A percentile compares a stretch with the other conserved stretches of the same genome.
Evolutionary conservation across 2,888 invertebrate genomes (phyloP).

Genomic region (Idaea straminata): DNA sequence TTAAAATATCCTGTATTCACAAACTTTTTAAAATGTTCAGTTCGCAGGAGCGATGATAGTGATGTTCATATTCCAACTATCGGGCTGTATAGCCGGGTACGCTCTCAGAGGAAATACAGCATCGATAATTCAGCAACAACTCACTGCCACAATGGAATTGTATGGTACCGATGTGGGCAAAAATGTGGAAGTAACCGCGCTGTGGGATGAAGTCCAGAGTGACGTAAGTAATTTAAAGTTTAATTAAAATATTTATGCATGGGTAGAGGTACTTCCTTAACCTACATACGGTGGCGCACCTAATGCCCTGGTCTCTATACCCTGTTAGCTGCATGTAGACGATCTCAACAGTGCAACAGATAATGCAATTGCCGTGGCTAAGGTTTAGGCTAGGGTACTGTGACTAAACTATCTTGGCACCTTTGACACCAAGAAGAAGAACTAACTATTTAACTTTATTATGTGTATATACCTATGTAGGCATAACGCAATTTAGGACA

Average conservation of each 20-base stretch:
- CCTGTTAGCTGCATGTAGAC: too few species aligned
- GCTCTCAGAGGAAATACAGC: constrained; percentile 80
- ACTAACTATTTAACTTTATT: too few species aligned
- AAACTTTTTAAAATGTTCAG: constrained; percentile 55
- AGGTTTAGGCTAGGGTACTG: too few species aligned
- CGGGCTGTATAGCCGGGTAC: constrained; percentile 88
- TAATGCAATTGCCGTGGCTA: too few species aligned
- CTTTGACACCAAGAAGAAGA: too few species aligned
- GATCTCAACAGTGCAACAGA: too few species aligned
- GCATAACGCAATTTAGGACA: too few species aligned
- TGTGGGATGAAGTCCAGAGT: constrained; percentile 83
- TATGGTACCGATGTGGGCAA: constrained; percentile 53
- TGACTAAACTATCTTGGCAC: too few species aligned
- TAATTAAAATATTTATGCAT: neutral
- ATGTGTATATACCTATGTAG: too few species aligned
- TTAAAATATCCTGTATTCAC: too few species aligned
- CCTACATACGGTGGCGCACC: neutral
- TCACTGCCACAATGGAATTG: constrained; percentile 68
- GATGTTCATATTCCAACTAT: constrained; percentile 87
- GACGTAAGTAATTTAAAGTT: constrained; percentile 59
- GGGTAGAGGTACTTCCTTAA: neutral
- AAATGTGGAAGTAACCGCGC: constrained; percentile 55
- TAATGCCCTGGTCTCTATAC: neutral
- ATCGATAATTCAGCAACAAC: constrained; percentile 72
- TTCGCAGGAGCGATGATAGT: constrained; percentile 84